Conservation (phyloP, 1,140 invertebrate genomes). For the Drosophila murphyi region DNA sequence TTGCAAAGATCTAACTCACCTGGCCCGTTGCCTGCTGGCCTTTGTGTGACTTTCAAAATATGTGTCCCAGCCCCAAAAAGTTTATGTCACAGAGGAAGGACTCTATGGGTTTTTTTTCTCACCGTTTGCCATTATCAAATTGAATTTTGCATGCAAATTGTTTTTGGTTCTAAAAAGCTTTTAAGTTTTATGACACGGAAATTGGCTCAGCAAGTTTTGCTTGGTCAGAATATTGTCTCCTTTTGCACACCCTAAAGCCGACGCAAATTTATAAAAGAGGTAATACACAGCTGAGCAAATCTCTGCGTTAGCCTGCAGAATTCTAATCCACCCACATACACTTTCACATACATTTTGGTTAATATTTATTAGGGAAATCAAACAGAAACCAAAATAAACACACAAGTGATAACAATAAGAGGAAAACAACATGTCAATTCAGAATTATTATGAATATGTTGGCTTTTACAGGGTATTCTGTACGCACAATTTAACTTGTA, state of each 20-base stretch:
- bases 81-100: constrained; percentile 6
- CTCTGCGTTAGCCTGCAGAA: too few relatives aligned
- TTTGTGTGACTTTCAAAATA: constrained; percentile 43
- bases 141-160: constrained; percentile 80
- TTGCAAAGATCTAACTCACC: constrained; percentile 42
- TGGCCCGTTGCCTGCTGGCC: constrained; percentile 14
- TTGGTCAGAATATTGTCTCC: constrained; percentile 28
- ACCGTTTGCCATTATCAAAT: constrained; percentile 75
- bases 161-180: constrained; percentile 76
- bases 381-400: too few relatives aligned
- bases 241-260: constrained; percentile 15
- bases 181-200: constrained; percentile 82
- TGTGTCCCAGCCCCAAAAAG: constrained; percentile 44
- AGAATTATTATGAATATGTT: too few relatives aligned
- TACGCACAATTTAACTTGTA: not conserved
- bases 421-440: too few relatives aligned
- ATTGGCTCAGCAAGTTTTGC: constrained; percentile 71
- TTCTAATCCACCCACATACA: too few relatives aligned
- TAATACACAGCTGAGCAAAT: not conserved
- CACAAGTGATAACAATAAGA: too few relatives aligned
- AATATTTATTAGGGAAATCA: too few relatives aligned
- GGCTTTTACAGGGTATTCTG: not conserved
- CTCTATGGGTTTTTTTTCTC: constrained; percentile 8
- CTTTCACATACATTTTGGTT: too few relatives aligned
- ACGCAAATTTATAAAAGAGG: not conserved